phyloP scores from a whole-genome alignment of 1,140 invertebrate species.

The Camponotus vicinus region DNA sequence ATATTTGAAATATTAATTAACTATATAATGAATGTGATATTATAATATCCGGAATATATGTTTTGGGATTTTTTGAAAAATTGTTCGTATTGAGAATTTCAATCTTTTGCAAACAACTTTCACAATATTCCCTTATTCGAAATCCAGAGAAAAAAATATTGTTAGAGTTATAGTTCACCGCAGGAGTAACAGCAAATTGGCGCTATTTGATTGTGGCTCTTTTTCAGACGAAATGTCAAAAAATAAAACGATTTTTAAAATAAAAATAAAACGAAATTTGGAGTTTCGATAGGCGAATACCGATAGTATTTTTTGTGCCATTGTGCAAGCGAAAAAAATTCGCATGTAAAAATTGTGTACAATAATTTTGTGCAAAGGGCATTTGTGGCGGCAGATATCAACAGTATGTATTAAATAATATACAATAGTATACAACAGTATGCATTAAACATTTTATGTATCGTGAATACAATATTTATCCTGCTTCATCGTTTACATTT shows the following conservation, averaged over 20 bases:
- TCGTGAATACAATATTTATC: too few species aligned
- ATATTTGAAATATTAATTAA: neutral
- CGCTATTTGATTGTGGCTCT: neutral
- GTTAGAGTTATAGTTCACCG: slow-evolving; percentile 25
- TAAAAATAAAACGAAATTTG: neutral
- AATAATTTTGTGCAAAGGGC: neutral
- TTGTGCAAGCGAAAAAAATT: neutral
- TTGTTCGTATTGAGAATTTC: neutral
- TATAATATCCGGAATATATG: neutral
- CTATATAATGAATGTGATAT: neutral
- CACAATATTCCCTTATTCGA: neutral
- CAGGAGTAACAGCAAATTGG: slow-evolving; percentile 23
- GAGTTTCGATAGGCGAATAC: slow-evolving; percentile 29
- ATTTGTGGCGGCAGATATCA: neutral
- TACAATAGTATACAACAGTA: too few species aligned
- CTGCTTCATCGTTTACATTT: too few species aligned
- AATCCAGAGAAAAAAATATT: slow-evolving; percentile 8
- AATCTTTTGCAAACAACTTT: slow-evolving; percentile 30
- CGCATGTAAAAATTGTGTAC: neutral
- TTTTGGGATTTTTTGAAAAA: slow-evolving; percentile 14
- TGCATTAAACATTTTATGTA: too few species aligned
- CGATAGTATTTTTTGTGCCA: slow-evolving; percentile 23
- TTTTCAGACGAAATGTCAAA: slow-evolving; percentile 41
- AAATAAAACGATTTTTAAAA: neutral
- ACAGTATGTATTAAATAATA: too few species aligned